phyloP scores from a whole-genome alignment of 2,888 invertebrate species.

The Trichogramma dendrolimi region DNA sequence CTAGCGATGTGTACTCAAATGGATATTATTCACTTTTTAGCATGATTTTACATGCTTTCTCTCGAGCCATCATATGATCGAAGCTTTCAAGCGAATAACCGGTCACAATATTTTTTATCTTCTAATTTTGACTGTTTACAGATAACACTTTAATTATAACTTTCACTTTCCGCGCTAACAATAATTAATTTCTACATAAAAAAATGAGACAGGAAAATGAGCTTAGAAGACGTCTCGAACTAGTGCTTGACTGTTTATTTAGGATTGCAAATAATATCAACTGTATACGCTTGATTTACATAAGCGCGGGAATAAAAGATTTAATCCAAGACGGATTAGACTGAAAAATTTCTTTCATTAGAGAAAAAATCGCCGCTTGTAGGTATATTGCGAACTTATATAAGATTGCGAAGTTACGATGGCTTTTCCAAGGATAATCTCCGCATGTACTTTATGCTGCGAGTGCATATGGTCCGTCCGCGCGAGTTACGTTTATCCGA shows the following conservation, averaged over 20 bases:
- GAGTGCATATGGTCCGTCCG: too few relatives aligned
- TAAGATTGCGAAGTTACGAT: constrained; percentile 21
- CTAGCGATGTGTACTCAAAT: constrained; percentile 1
- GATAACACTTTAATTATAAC: too few relatives aligned
- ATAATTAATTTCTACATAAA: constrained; percentile 22
- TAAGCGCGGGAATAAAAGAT: constrained; percentile 6
- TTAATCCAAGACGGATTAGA: constrained; percentile 10
- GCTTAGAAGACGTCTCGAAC: background rate
- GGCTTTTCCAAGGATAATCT: constrained; percentile 22
- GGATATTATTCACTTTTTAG: constrained; percentile 8
- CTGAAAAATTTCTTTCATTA: constrained; percentile 13
- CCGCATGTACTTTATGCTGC: background rate
- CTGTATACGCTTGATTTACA: constrained; percentile 3
- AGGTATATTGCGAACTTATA: constrained; percentile 22
- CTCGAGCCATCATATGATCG: constrained; percentile 19
- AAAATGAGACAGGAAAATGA: background rate
- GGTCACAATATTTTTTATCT: constrained; percentile 20
- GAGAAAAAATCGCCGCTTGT: background rate
- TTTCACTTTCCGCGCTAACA: background rate
- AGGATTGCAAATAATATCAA: constrained; percentile 2
- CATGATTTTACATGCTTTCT: constrained; percentile 25
- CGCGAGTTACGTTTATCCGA: background rate
- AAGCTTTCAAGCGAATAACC: constrained; percentile 21
- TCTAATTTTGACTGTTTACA: constrained; percentile 22
- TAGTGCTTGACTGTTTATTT: background rate